Evolutionary conservation across 2,888 invertebrate species (phyloP).

Genomic region (Cordilura impudica): DNA sequence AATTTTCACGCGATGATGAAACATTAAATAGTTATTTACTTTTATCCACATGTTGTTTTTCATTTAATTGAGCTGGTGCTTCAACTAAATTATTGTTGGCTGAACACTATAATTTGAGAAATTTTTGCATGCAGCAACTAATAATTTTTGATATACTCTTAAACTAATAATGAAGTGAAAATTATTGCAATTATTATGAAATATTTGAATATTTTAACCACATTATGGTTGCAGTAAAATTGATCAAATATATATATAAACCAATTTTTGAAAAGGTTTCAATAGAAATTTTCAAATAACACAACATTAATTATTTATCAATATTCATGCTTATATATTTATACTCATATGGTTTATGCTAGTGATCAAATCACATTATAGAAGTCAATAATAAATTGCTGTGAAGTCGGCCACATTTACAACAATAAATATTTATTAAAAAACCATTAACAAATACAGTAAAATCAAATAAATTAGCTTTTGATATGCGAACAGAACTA

Average conservation of each 20-base stretch:
- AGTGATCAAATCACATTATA: conserved; percentile 13
- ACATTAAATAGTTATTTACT: not conserved
- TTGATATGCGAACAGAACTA: too few relatives aligned
- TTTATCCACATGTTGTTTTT: not conserved
- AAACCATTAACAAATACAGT: not conserved
- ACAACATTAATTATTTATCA: conserved; percentile 25
- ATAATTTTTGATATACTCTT: conserved; percentile 40
- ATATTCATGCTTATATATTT: too few relatives aligned
- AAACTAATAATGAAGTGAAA: conserved; percentile 59
- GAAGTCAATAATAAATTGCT: too few relatives aligned
- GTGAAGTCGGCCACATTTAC: too few relatives aligned
- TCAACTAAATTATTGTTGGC: conserved; percentile 27
- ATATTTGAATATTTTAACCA: conserved; percentile 58
- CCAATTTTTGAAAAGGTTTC: conserved; percentile 13
- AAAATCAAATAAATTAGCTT: too few relatives aligned
- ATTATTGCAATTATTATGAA: conserved; percentile 54
- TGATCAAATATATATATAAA: conserved; percentile 41
- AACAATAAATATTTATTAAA: not conserved
- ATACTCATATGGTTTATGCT: conserved; percentile 36
- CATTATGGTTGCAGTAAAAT: conserved; percentile 61
- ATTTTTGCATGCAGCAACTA: conserved; percentile 12
- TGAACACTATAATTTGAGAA: conserved; percentile 28
- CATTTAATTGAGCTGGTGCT: conserved; percentile 6
- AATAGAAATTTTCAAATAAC: conserved; percentile 43
- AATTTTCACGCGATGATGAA: conserved; percentile 37